Conservation (phyloP, 92 coral and sea anemone species). For the Palythoa grandis region DNA sequence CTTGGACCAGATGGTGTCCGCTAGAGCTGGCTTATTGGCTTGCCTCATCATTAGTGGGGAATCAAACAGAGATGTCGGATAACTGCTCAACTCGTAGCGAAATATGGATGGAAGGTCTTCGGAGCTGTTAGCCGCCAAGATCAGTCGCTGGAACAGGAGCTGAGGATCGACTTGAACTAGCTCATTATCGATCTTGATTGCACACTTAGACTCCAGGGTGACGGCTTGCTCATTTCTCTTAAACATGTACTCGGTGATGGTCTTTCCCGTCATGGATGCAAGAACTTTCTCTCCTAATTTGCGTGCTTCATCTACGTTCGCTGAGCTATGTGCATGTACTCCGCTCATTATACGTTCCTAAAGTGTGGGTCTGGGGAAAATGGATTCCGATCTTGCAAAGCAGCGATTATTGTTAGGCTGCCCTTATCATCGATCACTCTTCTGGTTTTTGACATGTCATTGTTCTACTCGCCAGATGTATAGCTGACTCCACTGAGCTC, state of each 20-base stretch:
- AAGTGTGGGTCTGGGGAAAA: conserved; percentile 31
- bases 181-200: conserved; percentile 22
- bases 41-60: not conserved
- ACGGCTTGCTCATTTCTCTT: not conserved
- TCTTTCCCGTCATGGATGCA: conserved; percentile 8
- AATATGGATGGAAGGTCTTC: not conserved
- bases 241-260: not conserved
- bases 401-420: conserved; percentile 13
- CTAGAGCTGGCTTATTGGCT: not conserved
- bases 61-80: not conserved
- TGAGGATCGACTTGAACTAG: conserved; percentile 17
- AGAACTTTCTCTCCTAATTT: conserved; percentile 6
- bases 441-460: conserved; percentile 21
- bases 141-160: conserved; percentile 49
- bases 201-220: not conserved
- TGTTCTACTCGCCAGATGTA: conserved; percentile 41
- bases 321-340: conserved; percentile 1
- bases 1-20: not conserved
- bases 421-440: conserved; percentile 18
- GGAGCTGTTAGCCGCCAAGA: not conserved
- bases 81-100: not conserved
- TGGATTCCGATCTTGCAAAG: not conserved
- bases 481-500: too few relatives aligned
- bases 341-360: conserved; percentile 32
- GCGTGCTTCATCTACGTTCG: not conserved